phyloP scores from a whole-genome alignment of 2,113 vertebrate species.

The Eulemur macaco region DNA sequence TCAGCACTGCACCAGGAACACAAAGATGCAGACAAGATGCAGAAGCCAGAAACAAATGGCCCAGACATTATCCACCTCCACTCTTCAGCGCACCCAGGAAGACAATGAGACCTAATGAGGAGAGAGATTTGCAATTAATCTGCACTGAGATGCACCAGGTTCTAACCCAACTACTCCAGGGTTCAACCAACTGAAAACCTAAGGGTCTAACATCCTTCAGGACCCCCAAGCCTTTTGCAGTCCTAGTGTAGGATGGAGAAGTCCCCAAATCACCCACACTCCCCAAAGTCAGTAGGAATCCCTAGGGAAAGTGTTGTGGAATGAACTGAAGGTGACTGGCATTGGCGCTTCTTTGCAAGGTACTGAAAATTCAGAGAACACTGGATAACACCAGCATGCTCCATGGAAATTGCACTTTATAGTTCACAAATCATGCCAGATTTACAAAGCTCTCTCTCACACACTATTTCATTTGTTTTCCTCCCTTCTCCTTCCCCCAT shows the following conservation, averaged over 20 bases:
- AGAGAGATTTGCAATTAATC: neutral
- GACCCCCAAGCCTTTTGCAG: neutral
- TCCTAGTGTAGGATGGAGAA: neutral
- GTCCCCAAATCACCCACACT: neutral
- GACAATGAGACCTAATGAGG: neutral
- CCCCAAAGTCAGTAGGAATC: neutral
- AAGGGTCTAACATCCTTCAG: neutral
- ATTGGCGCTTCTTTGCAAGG: neutral
- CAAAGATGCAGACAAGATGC: neutral
- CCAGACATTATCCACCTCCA: neutral
- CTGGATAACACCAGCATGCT: neutral
- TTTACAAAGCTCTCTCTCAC: neutral
- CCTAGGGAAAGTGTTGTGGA: neutral
- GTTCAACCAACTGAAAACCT: neutral
- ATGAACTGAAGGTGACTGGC: neutral
- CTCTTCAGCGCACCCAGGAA: neutral
- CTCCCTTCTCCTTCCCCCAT: neutral
- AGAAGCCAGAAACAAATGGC: neutral
- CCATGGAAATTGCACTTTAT: neutral
- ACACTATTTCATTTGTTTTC: neutral
- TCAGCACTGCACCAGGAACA: neutral
- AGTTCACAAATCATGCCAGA: neutral
- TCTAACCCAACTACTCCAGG: neutral
- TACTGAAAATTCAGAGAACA: slow-evolving; percentile 4
- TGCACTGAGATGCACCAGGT: neutral